A percentile compares a stretch with the other conserved stretches of the same genome.
These are phyloP conservation scores for Diplolepis rosae DNA, from an alignment of 2,888 invertebrate species.

Conservation along the genomic window DNA sequence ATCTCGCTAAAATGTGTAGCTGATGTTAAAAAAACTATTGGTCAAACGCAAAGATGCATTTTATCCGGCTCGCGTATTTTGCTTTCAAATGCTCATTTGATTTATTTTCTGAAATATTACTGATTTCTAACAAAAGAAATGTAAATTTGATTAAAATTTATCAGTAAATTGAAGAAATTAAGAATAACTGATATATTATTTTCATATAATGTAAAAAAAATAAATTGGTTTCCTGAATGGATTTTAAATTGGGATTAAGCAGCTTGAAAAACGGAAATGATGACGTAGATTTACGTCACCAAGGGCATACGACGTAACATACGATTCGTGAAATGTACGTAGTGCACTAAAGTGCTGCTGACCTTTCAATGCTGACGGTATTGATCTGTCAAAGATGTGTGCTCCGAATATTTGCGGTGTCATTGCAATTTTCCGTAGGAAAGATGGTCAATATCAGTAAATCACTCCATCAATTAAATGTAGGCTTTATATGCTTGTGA, in stretches of 20 bases:
- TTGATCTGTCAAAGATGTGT: constrained; percentile 42
- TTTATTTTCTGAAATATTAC: too few relatives aligned
- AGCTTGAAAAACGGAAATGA: background rate
- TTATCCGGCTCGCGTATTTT: too few relatives aligned
- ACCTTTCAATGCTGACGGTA: constrained; percentile 48
- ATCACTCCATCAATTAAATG: background rate
- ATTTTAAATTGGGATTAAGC: background rate
- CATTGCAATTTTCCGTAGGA: constrained; percentile 6
- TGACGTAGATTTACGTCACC: background rate
- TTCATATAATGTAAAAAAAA: background rate
- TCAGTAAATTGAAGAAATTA: too few relatives aligned
- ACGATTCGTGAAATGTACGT: background rate
- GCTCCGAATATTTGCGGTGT: constrained; percentile 2
- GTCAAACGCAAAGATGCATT: too few relatives aligned
- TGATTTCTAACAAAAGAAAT: too few relatives aligned
- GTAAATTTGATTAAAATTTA: too few relatives aligned
- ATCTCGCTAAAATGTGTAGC: too few relatives aligned
- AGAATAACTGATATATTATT: background rate
- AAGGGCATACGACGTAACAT: constrained; percentile 16
- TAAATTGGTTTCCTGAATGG: background rate
- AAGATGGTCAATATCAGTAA: background rate
- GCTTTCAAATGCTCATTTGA: too few relatives aligned
- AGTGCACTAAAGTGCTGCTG: constrained; percentile 49
- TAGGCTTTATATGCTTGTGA: background rate
- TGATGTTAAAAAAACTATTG: too few relatives aligned